A percentile compares a stretch with the other conserved stretches of the same genome.
phyloP scores from a whole-genome alignment of 2,797 vertebrate genomes.

The Falco naumanni region DNA sequence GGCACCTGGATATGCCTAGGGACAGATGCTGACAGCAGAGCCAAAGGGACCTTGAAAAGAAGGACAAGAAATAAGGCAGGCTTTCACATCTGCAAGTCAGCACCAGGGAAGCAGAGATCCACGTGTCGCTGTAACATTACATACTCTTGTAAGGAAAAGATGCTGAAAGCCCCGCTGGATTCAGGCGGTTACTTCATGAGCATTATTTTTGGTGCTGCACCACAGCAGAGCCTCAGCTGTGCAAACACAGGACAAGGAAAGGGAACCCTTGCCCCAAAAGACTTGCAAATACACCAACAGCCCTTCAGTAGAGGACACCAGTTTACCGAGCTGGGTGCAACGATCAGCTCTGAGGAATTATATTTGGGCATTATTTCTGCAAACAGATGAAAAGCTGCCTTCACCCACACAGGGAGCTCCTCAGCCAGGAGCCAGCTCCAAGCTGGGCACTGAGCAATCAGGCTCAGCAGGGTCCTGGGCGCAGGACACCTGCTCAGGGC shows the following conservation, averaged over 20 bases:
- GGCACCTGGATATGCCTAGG: neutral
- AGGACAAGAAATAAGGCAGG: neutral
- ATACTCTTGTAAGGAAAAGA: neutral
- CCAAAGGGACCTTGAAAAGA: neutral
- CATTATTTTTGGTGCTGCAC: neutral
- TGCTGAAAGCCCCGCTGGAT: neutral
- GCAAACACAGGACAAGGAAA: neutral
- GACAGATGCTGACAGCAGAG: neutral
- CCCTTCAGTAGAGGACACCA: accelerated
- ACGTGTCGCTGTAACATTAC: neutral
- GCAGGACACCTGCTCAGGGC: neutral
- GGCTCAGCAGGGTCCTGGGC: no score
- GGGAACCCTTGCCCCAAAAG: neutral
- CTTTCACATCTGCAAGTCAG: neutral
- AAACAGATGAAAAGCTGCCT: neutral
- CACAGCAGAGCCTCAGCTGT: neutral
- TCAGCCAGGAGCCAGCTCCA: accelerated
- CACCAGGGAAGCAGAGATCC: neutral
- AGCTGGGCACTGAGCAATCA: accelerated
- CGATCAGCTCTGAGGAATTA: neutral
- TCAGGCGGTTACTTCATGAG: neutral
- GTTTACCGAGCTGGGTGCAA: neutral
- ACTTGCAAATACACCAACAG: neutral
- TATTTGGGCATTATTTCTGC: neutral
- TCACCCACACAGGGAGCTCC: neutral